Percentiles rank a stretch among this genome's conserved stretches.
Evolutionary conservation across 2,888 invertebrate genomes (phyloP).

Genomic region (Athalia circularis): DNA sequence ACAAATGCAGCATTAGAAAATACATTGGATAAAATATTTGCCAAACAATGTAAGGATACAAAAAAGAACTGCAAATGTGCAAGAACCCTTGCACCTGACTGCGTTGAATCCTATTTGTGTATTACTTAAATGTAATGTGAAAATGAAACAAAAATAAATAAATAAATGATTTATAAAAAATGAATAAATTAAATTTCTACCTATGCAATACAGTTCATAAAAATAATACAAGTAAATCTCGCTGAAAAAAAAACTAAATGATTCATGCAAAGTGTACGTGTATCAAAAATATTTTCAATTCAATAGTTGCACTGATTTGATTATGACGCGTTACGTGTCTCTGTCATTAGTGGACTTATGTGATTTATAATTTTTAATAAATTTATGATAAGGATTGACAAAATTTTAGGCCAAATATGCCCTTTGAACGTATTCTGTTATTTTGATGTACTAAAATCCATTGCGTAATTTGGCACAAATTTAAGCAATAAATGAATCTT

Average conservation of each 20-base stretch:
- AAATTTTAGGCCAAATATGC: neutral
- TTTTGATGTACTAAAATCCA: constrained; percentile 3
- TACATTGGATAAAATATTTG: constrained; percentile 76
- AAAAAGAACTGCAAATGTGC: constrained; percentile 43
- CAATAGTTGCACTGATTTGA: neutral
- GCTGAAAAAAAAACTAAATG: neutral
- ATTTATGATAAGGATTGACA: neutral
- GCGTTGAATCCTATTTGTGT: constrained; percentile 31
- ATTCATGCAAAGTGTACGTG: neutral
- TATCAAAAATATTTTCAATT: constrained; percentile 3
- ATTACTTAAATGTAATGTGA: constrained; percentile 4
- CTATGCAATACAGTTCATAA: neutral
- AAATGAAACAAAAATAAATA: neutral
- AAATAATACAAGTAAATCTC: neutral
- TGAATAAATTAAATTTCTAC: neutral
- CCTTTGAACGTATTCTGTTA: neutral
- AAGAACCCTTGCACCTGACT: constrained; percentile 27
- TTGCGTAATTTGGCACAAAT: constrained; percentile 28
- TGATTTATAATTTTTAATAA: neutral
- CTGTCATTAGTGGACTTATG: neutral
- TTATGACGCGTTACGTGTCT: neutral
- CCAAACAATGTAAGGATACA: constrained; percentile 49
- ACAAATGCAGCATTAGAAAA: constrained; percentile 79
- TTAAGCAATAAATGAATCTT: neutral
- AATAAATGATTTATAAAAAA: neutral